Conservation (phyloP, 2,113 vertebrate species). For the Mobula hypostoma region DNA sequence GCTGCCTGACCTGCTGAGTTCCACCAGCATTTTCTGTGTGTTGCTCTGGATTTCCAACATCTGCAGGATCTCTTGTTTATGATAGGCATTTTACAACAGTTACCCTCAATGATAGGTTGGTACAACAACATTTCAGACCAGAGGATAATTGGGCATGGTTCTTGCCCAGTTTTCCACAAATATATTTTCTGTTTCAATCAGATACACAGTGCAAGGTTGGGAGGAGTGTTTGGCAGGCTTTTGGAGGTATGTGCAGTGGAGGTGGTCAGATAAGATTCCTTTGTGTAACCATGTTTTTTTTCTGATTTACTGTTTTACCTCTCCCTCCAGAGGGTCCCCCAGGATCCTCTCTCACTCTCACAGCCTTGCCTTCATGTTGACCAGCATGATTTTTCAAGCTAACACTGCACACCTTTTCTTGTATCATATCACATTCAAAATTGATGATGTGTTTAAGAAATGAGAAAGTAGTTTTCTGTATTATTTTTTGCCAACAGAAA, state of each 20-base stretch:
- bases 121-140: not conserved
- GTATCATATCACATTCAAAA: too few relatives aligned
- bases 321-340: not conserved
- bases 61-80: too few relatives aligned
- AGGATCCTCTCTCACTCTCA: not conserved
- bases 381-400: not conserved
- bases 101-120: not conserved
- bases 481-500: not conserved
- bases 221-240: not conserved
- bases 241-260: not conserved
- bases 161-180: not conserved
- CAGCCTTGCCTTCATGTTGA: not conserved
- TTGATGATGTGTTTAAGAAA: not conserved
- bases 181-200: not conserved
- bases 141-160: not conserved
- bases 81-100: not conserved
- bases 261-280: too few relatives aligned
- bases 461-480: not conserved
- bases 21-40: too few relatives aligned
- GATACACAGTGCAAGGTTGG: not conserved
- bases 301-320: not conserved
- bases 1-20: too few relatives aligned
- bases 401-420: not conserved
- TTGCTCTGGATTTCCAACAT: too few relatives aligned
- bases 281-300: not conserved